Base-by-base conservation (phyloP, 2,888 invertebrate species). In the Yponomeuta cagnagella region DNA sequence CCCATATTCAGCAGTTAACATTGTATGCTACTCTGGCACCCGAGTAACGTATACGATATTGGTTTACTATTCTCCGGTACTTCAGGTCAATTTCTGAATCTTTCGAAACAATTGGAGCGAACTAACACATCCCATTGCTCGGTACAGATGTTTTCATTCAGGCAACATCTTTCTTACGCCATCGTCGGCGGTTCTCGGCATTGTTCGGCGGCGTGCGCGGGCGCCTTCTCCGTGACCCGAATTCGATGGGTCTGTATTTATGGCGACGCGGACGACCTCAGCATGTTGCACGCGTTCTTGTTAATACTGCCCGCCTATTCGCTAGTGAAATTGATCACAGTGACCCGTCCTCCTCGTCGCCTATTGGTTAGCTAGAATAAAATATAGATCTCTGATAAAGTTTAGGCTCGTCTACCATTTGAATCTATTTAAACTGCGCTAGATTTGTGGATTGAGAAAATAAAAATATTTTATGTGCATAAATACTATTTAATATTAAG, bases 151-250 rank as follows among this genome's bases (percentile, higher is more conserved):
- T 58, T 58, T 58, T 58, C 52, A 58, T 58, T 15, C 52, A 58
- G 52, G 52, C 15, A 58, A 58, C 52, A 58, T 58, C 52, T 58
- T 58, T 58, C 52, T 58, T 58, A 58, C 52, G 52, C 52, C 52
- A 58, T 58, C 52, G 52, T 58, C 52, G 52, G 65, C 65, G 15
- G 65, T 23, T 33, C 31, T 33, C 15, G 23, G 65, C 65, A 33
- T 33, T 65, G 10, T 33, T 33, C 30, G 65, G 10, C 10, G 23
- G 65, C 65, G 65, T 65, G 65, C 65, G 65, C 65, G 33, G 65
- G 65, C 65, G 65, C 33, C 4, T 6, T 15, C 65, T 15, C 65
- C 65, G 65, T 65, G 65, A 65, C 65, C 65, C 65, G 15, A 33
- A n/a, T 65, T 65, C 65, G 30, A 65, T 58, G 15, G 52, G 52